phyloP scores from a whole-genome alignment of 1,140 invertebrate species.

The Habropoda laboriosa region DNA sequence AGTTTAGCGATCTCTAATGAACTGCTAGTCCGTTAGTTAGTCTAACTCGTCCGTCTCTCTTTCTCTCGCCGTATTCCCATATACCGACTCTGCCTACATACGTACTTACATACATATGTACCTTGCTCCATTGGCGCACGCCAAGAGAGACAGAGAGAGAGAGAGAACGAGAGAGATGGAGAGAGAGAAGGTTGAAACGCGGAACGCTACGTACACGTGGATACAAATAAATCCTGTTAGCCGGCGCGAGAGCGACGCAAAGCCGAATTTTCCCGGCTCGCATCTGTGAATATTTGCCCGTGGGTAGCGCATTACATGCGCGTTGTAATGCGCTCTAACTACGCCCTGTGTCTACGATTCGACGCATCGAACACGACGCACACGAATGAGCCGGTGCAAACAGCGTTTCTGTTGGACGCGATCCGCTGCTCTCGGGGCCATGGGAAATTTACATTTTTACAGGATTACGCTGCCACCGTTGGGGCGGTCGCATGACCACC shows the following conservation, averaged over 20 bases:
- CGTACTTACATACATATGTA: slow-evolving; percentile 43
- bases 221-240: slow-evolving; percentile 73
- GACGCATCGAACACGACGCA: background rate
- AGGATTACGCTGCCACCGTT: slow-evolving; percentile 52
- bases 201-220: slow-evolving; percentile 50
- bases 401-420: slow-evolving; percentile 7
- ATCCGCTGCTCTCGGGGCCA: background rate
- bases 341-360: slow-evolving; percentile 23
- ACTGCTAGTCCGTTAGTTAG: slow-evolving; percentile 71
- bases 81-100: slow-evolving; percentile 16
- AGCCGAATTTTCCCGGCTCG: slow-evolving; percentile 68
- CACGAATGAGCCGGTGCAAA: slow-evolving; percentile 31
- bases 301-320: slow-evolving; percentile 62
- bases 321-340: slow-evolving; percentile 46
- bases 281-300: slow-evolving; percentile 71
- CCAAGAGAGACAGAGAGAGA: background rate
- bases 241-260: slow-evolving; percentile 54
- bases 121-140: background rate
- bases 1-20: slow-evolving; percentile 73
- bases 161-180: slow-evolving; percentile 12
- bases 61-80: background rate
- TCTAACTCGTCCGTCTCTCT: slow-evolving; percentile 37
- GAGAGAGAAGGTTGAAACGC: slow-evolving; percentile 42
- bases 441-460: slow-evolving; percentile 68
- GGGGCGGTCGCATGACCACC: slow-evolving; percentile 21